phyloP scores from a whole-genome alignment of 2,113 vertebrate genomes.

The Myotis brandtii region DNA sequence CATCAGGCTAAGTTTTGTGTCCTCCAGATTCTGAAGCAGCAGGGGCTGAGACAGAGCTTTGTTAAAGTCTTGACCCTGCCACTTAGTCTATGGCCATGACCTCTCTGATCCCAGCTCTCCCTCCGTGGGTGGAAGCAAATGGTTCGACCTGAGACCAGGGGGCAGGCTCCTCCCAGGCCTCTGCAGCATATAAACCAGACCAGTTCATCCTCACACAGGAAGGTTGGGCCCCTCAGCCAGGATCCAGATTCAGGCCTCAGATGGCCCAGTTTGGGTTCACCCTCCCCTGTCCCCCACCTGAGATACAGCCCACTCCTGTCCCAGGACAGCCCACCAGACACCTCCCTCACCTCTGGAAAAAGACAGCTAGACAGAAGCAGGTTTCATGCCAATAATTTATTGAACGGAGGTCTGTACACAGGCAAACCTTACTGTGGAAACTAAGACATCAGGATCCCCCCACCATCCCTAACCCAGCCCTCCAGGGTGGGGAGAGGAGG shows the following conservation, averaged over 20 bases:
- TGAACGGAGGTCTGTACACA: conserved; percentile 87
- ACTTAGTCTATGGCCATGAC: background rate
- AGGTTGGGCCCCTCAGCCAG: background rate
- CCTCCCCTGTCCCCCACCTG: background rate
- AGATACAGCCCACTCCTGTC: background rate
- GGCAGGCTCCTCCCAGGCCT: background rate
- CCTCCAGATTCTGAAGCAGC: background rate
- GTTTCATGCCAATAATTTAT: conserved; percentile 89
- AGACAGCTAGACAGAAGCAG: conserved; percentile 52
- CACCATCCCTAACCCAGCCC: conserved; percentile 33
- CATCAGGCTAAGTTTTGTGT: background rate
- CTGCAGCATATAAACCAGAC: background rate
- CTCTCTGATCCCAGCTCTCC: background rate
- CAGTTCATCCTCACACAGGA: background rate
- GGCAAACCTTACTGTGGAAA: conserved; percentile 85
- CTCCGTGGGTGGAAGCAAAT: background rate
- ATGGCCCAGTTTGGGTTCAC: background rate
- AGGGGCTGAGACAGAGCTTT: background rate
- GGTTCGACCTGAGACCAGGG: background rate
- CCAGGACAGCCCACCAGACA: background rate
- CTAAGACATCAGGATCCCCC: conserved; percentile 78
- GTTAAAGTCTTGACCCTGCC: background rate
- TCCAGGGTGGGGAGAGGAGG: conserved; percentile 15
- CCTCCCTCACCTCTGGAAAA: background rate
- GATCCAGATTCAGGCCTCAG: background rate